Conservation (phyloP, 2,797 vertebrate genomes). For the Typhlichthys eigenmanni region DNA sequence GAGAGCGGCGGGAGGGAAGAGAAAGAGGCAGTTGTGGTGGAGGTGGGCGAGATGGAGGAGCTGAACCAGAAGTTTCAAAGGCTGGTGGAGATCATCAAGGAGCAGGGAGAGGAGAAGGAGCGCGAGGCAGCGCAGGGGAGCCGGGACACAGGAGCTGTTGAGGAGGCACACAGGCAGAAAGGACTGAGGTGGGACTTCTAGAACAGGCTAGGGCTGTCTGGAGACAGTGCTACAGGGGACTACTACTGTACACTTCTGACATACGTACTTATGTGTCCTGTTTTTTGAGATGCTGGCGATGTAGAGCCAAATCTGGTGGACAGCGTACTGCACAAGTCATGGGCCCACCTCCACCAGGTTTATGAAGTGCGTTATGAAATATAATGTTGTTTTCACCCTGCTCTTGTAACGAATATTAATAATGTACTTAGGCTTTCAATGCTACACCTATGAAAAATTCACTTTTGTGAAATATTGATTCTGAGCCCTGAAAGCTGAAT, state of each 20-base stretch:
- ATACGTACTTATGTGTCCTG: constrained; percentile 27
- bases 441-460: constrained; percentile 71
- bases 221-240: constrained; percentile 39
- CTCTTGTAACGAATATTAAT: constrained; percentile 68
- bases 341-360: constrained; percentile 58
- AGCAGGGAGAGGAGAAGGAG: constrained; percentile 60
- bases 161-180: constrained; percentile 40
- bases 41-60: constrained; percentile 72
- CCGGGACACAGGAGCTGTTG: constrained; percentile 8
- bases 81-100: constrained; percentile 85
- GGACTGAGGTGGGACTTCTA: constrained; percentile 69
- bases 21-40: constrained; percentile 3
- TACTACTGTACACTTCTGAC: constrained; percentile 27
- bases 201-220: constrained; percentile 14
- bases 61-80: constrained; percentile 85
- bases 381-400: constrained; percentile 61
- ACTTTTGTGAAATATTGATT: constrained; percentile 77
- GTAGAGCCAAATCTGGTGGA: constrained; percentile 13
- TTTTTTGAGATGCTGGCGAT: constrained; percentile 28
- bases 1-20: constrained; percentile 78
- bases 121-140: constrained; percentile 13
- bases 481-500: constrained; percentile 65
- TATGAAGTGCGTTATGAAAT: constrained; percentile 49
- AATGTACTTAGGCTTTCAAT: constrained; percentile 72
- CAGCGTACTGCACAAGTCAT: constrained; percentile 49